Evolutionary conservation across 2,797 vertebrate species (phyloP).

Genomic region (Lophius americanus): DNA sequence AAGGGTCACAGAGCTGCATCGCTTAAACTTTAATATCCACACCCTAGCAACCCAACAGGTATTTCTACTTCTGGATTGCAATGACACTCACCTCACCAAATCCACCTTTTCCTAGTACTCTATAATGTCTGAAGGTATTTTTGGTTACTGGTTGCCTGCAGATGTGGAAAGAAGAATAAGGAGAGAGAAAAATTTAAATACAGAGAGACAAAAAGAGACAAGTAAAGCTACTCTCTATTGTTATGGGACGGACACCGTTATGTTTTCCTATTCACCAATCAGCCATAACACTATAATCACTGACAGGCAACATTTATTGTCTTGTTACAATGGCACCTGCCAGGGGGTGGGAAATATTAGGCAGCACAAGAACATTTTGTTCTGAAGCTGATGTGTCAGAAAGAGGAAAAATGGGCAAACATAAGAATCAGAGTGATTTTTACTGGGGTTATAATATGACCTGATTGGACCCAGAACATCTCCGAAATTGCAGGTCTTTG

Average conservation of each 20-base stretch:
- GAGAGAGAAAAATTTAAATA: constrained; percentile 11
- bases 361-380: too few relatives aligned
- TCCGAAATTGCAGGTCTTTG: too few relatives aligned
- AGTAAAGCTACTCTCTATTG: constrained; percentile 41
- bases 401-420: constrained; percentile 39
- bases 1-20: constrained; percentile 6
- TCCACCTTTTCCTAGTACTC: constrained; percentile 96
- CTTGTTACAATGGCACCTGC: too few relatives aligned
- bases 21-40: constrained; percentile 17
- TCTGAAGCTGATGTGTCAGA: constrained; percentile 47
- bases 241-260: constrained; percentile 4
- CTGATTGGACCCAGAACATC: too few relatives aligned
- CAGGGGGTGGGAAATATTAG: too few relatives aligned
- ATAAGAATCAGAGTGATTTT: too few relatives aligned
- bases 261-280: too few relatives aligned
- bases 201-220: constrained; percentile 17
- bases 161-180: constrained; percentile 42
- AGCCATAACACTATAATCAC: too few relatives aligned
- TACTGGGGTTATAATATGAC: too few relatives aligned
- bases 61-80: not conserved
- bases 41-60: not conserved
- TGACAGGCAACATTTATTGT: too few relatives aligned
- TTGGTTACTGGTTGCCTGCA: constrained; percentile 93
- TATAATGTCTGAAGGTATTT: constrained; percentile 94
- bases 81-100: constrained; percentile 92